Conservation (phyloP, 2,797 vertebrate species). For the Falco berigora region DNA sequence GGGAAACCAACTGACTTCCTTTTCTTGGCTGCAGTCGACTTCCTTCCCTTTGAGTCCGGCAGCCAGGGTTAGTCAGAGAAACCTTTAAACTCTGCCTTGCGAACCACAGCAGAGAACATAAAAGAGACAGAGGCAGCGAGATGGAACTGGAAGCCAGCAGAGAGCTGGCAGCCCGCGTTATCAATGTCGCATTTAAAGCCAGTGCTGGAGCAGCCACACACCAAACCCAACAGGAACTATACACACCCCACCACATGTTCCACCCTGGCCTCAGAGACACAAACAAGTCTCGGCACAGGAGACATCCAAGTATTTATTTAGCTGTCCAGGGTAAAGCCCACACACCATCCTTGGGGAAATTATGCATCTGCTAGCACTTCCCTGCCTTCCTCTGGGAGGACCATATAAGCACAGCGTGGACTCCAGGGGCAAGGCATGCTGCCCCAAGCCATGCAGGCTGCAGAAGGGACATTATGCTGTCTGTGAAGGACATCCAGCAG, state of each 20-base stretch:
- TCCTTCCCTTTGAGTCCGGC: conserved; percentile 12
- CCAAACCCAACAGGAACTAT: background rate
- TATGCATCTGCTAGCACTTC: background rate
- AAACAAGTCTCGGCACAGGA: background rate
- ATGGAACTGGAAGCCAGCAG: background rate
- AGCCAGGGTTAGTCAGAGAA: background rate
- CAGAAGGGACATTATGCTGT: background rate
- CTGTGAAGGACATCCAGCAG: background rate
- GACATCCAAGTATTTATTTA: background rate
- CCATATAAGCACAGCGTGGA: background rate
- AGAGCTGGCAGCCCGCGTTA: background rate
- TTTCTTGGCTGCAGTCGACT: background rate
- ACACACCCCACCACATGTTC: background rate
- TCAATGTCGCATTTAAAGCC: background rate
- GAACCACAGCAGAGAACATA: background rate
- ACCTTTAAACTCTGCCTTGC: background rate
- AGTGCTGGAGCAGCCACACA: background rate
- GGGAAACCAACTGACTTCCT: conserved; percentile 32
- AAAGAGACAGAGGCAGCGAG: background rate
- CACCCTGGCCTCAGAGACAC: background rate
- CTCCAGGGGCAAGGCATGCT: background rate
- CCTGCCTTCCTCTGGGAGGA: background rate
- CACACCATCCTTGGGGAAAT: background rate
- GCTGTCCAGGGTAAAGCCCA: background rate
- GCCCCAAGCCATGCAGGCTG: background rate